These are phyloP conservation scores for Parapristionchus giblindavisi DNA, from an alignment of 2,888 invertebrate genomes.

Conservation along the genomic window DNA sequence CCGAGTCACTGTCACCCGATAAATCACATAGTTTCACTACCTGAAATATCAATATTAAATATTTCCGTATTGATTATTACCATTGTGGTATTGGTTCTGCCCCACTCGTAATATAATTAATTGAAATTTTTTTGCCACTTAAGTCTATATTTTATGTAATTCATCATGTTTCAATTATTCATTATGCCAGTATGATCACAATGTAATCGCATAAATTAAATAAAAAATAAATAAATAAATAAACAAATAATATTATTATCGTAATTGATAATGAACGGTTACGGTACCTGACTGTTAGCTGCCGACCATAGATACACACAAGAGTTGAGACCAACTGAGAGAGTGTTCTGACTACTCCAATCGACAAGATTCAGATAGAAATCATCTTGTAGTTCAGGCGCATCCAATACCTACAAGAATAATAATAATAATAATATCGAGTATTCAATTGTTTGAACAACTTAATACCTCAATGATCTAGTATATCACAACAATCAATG, in stretches of 20 bases:
- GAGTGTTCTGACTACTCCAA: slow-evolving; percentile 98
- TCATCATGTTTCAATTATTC: too few relatives aligned
- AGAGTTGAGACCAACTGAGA: slow-evolving; percentile 94
- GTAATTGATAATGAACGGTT: too few relatives aligned
- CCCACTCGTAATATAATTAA: not conserved
- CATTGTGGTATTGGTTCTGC: too few relatives aligned
- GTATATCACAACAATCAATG: too few relatives aligned
- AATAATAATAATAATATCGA: not conserved
- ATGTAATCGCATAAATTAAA: too few relatives aligned
- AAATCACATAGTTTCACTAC: slow-evolving; percentile 93
- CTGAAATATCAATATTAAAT: slow-evolving; percentile 67
- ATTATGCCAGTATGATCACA: too few relatives aligned
- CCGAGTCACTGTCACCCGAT: slow-evolving; percentile 85
- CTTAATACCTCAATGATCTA: too few relatives aligned
- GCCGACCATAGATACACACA: slow-evolving; percentile 99
- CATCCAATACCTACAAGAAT: slow-evolving; percentile 79
- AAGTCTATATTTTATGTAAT: too few relatives aligned
- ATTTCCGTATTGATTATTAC: too few relatives aligned
- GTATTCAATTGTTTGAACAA: not conserved
- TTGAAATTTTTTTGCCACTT: not conserved
- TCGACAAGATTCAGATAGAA: slow-evolving; percentile 98
- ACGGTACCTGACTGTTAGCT: slow-evolving; percentile 87
- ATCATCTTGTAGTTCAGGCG: slow-evolving; percentile 96
- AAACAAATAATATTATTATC: too few relatives aligned
- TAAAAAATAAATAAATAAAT: too few relatives aligned